Base-by-base conservation (phyloP, 2,888 invertebrate genomes). In the Omphaloscelis lunosa region DNA sequence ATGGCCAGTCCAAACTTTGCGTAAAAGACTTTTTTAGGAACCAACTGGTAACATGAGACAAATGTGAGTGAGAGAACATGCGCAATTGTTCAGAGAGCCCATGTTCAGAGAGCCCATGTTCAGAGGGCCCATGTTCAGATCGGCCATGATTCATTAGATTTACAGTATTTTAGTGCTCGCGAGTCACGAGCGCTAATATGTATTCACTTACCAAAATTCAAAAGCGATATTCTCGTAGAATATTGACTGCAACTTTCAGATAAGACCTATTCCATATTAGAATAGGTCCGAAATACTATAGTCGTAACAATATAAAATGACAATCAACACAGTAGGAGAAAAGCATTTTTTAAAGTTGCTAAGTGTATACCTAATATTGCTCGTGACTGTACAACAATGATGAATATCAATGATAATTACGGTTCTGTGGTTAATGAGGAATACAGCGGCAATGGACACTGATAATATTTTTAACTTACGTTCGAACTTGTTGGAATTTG, bases 401-500 rank as follows among this genome's bases (percentile, higher is more conserved):
- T 34, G n/a, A 20, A 20, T 58, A n/a, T 11, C 12, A 58, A 58
- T 41, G 17, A 27, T 48, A 34, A 34, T 34, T 41, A 29, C 56
- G 56, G n/a, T 58, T 70, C n/a, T 70, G 41, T 34, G 15, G 15
- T 39, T 51, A 39, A n/a, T 63, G 29, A n/a, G 7, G 27, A 48
- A 51, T 62, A 27, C 66, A 17, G 17, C 17, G 12, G 17, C 15
- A 29, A 20, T 39, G 20, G 23, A 27, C 27, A 67, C 27, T 41
- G n/a, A 15, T 39, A 56, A 34, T 61, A 69, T 56, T 23, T 71
- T n/a, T 58, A n/a, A 80, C 81, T 81, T 77, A 82, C 82, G 23
- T 77, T 73, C 12, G 82, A 65, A 78, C 45, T 67, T 62, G 56
- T 29, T 51, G 83, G 78, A 41, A 62, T 23, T 39, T 58, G 61